These are phyloP conservation scores for Mirounga angustirostris DNA, from an alignment of 2,113 vertebrate genomes.

Conservation along the genomic window DNA sequence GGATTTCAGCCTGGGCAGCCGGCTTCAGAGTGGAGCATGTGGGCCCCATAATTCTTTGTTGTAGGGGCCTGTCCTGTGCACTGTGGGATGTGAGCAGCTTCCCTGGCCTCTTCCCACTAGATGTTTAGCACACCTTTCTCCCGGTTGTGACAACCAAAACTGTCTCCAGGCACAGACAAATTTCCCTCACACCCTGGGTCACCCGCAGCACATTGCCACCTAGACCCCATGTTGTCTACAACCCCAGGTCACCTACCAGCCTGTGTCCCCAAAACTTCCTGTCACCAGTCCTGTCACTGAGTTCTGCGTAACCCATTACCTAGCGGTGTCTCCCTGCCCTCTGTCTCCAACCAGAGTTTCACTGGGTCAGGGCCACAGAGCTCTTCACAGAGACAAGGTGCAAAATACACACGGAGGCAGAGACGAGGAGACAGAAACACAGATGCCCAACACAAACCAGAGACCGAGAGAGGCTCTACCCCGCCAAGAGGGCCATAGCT, in stretches of 20 bases:
- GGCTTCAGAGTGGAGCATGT: rapidly evolving
- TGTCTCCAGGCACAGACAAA: background rate
- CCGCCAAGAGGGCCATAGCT: background rate
- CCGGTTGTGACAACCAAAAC: background rate
- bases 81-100: background rate
- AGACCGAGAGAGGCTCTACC: background rate
- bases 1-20: background rate
- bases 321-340: background rate
- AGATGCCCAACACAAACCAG: background rate
- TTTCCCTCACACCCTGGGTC: background rate
- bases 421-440: background rate
- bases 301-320: background rate
- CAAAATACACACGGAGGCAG: background rate
- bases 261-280: background rate
- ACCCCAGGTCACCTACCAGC: background rate
- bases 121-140: background rate
- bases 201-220: background rate
- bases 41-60: background rate
- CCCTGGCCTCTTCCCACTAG: background rate
- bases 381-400: background rate
- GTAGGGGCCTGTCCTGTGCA: background rate
- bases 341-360: background rate
- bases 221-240: background rate
- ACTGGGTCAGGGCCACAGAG: background rate
- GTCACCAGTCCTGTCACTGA: background rate